phyloP scores from a whole-genome alignment of 30 jellyfish, hydroid and myxozoan genomes.

The Aurelia aurita complex sp. Pacific region DNA sequence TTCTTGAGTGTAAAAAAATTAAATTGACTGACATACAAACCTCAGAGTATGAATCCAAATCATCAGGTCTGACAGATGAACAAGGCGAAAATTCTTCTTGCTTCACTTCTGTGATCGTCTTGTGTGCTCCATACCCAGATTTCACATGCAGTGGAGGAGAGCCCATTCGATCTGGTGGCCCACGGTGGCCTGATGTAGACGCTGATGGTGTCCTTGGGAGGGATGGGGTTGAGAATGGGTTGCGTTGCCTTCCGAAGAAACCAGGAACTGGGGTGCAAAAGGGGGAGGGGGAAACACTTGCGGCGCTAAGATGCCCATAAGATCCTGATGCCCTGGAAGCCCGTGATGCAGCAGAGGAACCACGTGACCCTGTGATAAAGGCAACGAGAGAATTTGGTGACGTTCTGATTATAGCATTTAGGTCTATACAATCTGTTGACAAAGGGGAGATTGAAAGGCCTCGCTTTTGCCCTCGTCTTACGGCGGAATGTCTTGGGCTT shows the following conservation, averaged over 20 bases:
- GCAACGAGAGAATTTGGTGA: constrained; percentile 96
- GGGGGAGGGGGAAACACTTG: constrained; percentile 84
- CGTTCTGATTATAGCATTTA: constrained; percentile 84
- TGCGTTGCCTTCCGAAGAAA: constrained; percentile 47
- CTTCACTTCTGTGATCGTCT: constrained; percentile 32
- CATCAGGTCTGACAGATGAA: constrained; percentile 38
- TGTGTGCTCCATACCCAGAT: constrained; percentile 1
- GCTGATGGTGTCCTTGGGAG: constrained; percentile 78
- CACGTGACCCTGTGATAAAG: constrained; percentile 76
- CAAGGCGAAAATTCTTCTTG: constrained; percentile 55
- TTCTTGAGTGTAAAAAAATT: neutral
- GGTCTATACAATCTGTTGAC: constrained; percentile 81
- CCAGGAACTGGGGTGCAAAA: constrained; percentile 67
- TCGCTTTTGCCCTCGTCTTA: constrained; percentile 83
- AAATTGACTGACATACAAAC: neutral
- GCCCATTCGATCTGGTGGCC: constrained; percentile 28
- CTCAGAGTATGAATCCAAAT: constrained; percentile 36
- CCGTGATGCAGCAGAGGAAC: constrained; percentile 89
- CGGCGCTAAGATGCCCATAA: constrained; percentile 90
- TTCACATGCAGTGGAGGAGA: constrained; percentile 21
- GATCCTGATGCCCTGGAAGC: constrained; percentile 88
- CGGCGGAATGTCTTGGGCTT: constrained; percentile 91
- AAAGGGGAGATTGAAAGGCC: constrained; percentile 86
- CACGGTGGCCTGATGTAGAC: constrained; percentile 13
- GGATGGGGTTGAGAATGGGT: constrained; percentile 82